Conservation (phyloP, 2,888 invertebrate species). For the Clusia tigrina region DNA sequence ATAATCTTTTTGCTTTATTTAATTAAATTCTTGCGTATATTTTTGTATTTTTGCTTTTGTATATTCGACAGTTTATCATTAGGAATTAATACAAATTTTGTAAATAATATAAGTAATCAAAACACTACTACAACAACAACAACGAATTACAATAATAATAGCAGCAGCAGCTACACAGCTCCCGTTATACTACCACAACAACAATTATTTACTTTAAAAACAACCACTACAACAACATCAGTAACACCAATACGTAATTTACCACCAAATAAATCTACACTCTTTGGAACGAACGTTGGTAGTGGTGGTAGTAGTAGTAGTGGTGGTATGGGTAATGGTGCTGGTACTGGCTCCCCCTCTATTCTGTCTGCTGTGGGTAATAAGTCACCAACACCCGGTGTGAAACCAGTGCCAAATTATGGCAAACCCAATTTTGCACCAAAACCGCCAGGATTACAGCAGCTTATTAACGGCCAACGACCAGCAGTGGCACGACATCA, state of each 20-base stretch:
- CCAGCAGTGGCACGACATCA: conserved; percentile 76
- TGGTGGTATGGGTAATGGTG: conserved; percentile 35
- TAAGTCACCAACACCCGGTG: conserved; percentile 59
- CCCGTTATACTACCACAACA: conserved; percentile 30
- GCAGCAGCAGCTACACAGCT: conserved; percentile 39
- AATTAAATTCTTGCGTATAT: conserved; percentile 20
- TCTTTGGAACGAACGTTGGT: conserved; percentile 55
- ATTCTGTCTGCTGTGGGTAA: conserved; percentile 20
- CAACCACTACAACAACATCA: conserved; percentile 25
- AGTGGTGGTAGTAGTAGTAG: conserved; percentile 30
- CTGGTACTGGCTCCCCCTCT: conserved; percentile 20
- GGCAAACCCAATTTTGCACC: conserved; percentile 87
- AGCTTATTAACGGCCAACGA: conserved; percentile 62
- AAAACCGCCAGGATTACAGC: conserved; percentile 74
- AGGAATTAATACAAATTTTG: conserved; percentile 61
- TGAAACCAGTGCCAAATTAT: conserved; percentile 65
- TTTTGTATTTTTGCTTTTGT: conserved; percentile 26
- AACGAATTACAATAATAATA: conserved; percentile 38
- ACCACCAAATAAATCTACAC: conserved; percentile 61
- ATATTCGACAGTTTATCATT: no score
- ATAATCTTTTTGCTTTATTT: no score
- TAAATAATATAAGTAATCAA: conserved; percentile 60
- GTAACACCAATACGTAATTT: conserved; percentile 48
- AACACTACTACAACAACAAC: conserved; percentile 45
- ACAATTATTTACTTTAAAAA: conserved; percentile 21